A percentile compares a stretch with the other conserved stretches of the same genome.
Evolutionary conservation across 1,140 invertebrate genomes (phyloP).

Genomic region (Philotrypesis tridentata): DNA sequence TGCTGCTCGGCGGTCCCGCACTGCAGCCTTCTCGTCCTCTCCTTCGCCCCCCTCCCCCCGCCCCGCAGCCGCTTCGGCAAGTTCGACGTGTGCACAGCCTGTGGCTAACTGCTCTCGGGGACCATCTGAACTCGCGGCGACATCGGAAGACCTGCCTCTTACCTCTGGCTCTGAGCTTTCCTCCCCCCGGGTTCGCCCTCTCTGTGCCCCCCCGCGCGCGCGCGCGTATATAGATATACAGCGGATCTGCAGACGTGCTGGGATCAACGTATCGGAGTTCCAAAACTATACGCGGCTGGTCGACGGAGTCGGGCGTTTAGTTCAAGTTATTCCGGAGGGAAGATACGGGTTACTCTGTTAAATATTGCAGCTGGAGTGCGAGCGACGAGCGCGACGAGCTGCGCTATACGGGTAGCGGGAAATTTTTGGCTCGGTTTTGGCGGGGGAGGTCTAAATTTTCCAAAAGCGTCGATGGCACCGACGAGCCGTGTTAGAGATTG

Average conservation of each 20-base stretch:
- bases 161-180: too few relatives aligned
- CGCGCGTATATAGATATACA: background rate
- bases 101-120: conserved; percentile 30
- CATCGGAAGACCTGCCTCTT: background rate
- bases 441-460: too few relatives aligned
- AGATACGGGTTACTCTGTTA: background rate
- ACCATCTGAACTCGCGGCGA: background rate
- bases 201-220: too few relatives aligned
- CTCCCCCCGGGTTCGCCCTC: too few relatives aligned
- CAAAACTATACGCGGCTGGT: background rate
- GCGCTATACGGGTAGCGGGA: too few relatives aligned
- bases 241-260: background rate
- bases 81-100: conserved; percentile 26
- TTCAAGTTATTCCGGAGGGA: background rate
- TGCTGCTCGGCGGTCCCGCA: too few relatives aligned
- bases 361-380: background rate
- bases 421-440: too few relatives aligned
- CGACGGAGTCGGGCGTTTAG: background rate
- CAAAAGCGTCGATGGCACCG: too few relatives aligned
- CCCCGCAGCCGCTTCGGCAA: conserved; percentile 26
- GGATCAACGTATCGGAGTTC: conserved; percentile 13
- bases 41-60: too few relatives aligned
- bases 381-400: too few relatives aligned
- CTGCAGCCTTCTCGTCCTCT: too few relatives aligned
- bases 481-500: too few relatives aligned